Percentiles rank a stretch among this genome's conserved stretches.
phyloP scores from a whole-genome alignment of 2,888 invertebrate genomes.

The Drosophila mercatorum region DNA sequence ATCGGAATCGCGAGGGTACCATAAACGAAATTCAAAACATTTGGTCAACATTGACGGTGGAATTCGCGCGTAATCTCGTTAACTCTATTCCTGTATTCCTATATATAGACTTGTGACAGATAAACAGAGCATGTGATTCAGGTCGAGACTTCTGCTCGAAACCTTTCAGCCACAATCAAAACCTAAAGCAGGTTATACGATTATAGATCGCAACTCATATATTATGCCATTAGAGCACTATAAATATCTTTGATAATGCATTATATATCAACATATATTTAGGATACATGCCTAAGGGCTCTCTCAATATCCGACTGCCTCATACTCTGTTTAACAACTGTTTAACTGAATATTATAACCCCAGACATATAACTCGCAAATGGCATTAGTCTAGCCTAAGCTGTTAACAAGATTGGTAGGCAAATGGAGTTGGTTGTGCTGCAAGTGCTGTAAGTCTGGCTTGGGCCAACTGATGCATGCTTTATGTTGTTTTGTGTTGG shows the following conservation, averaged over 20 bases:
- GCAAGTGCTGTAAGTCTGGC: neutral
- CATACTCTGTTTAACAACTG: neutral
- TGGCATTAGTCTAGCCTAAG: no score
- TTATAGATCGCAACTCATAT: neutral
- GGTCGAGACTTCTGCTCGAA: neutral
- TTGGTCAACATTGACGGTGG: no score
- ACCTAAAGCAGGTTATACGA: fast-evolving
- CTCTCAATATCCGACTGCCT: neutral
- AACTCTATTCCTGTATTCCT: no score
- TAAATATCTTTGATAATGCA: neutral
- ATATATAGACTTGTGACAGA: neutral
- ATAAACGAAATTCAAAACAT: no score
- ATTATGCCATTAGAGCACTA: neutral
- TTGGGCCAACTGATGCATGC: neutral
- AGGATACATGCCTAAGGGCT: neutral
- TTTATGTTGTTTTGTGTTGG: neutral
- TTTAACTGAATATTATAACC: no score
- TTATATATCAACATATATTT: neutral
- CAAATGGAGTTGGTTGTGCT: neutral
- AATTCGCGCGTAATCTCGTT: no score
- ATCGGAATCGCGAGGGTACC: no score
- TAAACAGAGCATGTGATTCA: neutral
- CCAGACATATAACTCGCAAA: no score
- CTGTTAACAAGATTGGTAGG: no score
- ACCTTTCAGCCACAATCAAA: neutral